Conservation (phyloP, 1,140 invertebrate genomes). For the Eupristina koningsbergeri region DNA sequence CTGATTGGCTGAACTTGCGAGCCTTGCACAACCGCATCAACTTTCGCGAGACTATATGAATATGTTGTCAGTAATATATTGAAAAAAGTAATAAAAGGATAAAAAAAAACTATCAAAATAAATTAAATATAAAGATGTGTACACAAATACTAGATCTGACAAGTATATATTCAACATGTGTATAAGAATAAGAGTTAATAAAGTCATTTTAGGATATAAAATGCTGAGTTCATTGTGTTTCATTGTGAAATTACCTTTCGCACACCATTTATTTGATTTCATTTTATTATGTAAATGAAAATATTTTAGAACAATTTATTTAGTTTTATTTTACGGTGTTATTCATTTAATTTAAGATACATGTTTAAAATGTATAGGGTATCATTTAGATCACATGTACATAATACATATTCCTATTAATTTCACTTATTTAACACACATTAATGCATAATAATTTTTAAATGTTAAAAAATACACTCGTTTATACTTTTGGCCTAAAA, state of each 20-base stretch:
- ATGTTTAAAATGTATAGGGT: too few species aligned
- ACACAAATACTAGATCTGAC: conserved; percentile 64
- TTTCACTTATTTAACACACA: too few species aligned
- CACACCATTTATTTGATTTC: too few species aligned
- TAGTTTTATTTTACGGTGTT: too few species aligned
- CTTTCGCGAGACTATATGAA: conserved; percentile 42
- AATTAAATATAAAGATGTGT: conserved; percentile 62
- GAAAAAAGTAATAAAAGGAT: conserved; percentile 20
- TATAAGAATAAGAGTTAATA: conserved; percentile 71
- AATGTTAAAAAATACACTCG: too few species aligned
- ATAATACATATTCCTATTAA: too few species aligned
- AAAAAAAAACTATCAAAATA: conserved; percentile 57
- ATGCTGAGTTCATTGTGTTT: background rate
- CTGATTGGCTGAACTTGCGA: background rate
- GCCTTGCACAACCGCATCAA: conserved; percentile 15
- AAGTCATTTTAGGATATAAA: conserved; percentile 68
- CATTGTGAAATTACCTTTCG: background rate
- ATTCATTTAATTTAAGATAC: too few species aligned
- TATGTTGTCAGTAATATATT: conserved; percentile 42
- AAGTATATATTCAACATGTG: conserved; percentile 66
- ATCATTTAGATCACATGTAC: too few species aligned
- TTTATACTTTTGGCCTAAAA: too few species aligned
- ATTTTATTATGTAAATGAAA: too few species aligned
- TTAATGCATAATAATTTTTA: too few species aligned
- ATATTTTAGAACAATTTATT: too few species aligned